Base-by-base conservation (phyloP, 2,797 vertebrate genomes). In the Anguilla pacifica region DNA sequence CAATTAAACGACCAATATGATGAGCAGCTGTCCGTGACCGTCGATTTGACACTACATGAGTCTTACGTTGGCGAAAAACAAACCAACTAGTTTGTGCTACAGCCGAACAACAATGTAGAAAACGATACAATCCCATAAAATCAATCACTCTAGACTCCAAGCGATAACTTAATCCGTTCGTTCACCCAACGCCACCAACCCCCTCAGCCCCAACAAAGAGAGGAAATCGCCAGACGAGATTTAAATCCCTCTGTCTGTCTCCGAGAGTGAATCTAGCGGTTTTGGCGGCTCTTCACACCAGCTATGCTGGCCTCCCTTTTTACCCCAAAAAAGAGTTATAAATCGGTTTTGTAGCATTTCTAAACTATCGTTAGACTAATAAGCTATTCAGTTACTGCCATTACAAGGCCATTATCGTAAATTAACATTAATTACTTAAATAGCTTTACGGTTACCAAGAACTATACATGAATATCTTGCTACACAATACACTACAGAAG, bases 101-200 rank as follows among this genome's bases (percentile, higher is more conserved):
- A 46, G 43, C 67, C 51, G 67, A 77, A 55, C 35, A 55, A 70
- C 74, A 74, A 77, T 43, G 70, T 74, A 3, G 70, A 25, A 67
- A 81, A 28, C 59, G 51, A 81, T 64, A 82, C 83, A 59, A 90
- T 83, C 86, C 72, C 57, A 82, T 87, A 74, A 51, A 82, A 85
- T 74, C 90, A 87, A 90, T 64, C 70, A 85, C n/a, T 64, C 91
- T 93, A 94, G 93, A 95, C 93, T 39, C 35, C 70, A 74, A 87
- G 90, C 89, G 91, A 88, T 59, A 59, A 59, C 55, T 57, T 95
- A 94, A 95, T 94, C 94, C 91, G 90, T 91, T 93, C 93, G 72
- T 39, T 77, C 92, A 79, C 88, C 72, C 79, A 83, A 90, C 85
- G 70, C 89, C 89, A 83, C 88, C 89, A 85, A 67, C 53, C 89